A percentile compares a stretch with the other conserved stretches of the same genome.
phyloP scores from a whole-genome alignment of 2,797 vertebrate genomes.

The Okamejei kenojei region DNA sequence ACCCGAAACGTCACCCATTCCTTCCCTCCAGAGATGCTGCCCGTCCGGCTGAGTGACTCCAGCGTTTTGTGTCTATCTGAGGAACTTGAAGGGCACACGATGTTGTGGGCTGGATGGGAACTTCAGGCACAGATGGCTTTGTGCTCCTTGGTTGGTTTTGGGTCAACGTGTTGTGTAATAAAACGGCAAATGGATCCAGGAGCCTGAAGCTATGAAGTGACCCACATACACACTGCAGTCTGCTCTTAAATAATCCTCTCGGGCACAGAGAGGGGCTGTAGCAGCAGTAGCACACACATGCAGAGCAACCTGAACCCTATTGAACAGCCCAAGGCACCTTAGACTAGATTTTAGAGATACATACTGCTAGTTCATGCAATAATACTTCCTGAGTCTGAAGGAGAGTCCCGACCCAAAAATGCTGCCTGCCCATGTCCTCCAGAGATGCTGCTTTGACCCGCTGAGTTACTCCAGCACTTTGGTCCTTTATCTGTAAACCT shows the following conservation, averaged over 20 bases:
- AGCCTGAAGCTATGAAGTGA: neutral
- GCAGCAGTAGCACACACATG: neutral
- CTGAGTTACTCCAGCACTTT: no score
- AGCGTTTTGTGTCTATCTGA: no score
- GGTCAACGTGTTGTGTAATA: neutral
- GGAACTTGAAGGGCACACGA: neutral
- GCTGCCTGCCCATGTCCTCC: no score
- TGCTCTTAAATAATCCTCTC: neutral
- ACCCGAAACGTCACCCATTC: no score
- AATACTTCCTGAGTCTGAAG: no score
- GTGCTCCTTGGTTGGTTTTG: neutral
- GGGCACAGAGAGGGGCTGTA: neutral
- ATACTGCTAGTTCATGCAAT: no score
- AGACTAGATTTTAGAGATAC: no score
- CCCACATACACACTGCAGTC: neutral
- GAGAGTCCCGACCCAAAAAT: no score
- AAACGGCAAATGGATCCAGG: neutral
- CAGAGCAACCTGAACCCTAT: neutral
- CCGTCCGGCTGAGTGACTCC: no score
- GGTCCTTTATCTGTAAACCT: no score
- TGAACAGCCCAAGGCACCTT: neutral
- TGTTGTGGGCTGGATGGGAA: neutral
- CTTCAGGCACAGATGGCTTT: neutral
- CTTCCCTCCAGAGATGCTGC: no score
- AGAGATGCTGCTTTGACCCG: no score